Conservation (phyloP, 2,113 vertebrate species). For the Amblyornis subalaris region DNA sequence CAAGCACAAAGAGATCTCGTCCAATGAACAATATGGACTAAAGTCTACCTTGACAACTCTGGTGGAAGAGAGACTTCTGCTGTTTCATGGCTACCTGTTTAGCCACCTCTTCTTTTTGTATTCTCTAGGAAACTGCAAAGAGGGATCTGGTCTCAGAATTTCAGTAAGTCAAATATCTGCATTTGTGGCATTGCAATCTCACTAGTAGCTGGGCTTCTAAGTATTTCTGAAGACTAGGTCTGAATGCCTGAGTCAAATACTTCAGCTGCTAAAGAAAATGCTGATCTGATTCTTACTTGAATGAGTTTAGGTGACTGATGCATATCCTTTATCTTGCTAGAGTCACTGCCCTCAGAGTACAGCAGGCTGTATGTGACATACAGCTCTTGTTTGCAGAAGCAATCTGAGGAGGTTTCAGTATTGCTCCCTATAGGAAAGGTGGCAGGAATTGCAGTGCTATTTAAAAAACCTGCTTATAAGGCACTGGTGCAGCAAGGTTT, state of each 20-base stretch:
- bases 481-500: conserved; percentile 50
- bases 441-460: neutral
- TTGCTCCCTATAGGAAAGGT: neutral
- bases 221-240: neutral
- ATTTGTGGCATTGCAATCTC: neutral
- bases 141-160: neutral
- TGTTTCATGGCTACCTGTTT: neutral
- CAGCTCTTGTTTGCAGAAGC: neutral
- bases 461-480: conserved; percentile 42
- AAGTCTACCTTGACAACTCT: neutral
- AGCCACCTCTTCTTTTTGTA: neutral
- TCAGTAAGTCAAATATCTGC: neutral
- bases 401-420: neutral
- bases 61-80: neutral
- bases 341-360: neutral
- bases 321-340: neutral
- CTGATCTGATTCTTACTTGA: neutral
- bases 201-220: neutral
- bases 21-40: neutral
- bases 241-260: neutral
- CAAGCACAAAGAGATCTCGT: neutral
- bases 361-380: neutral
- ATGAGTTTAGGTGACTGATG: neutral
- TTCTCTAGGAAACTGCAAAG: neutral
- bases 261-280: neutral